phyloP scores from a whole-genome alignment of 2,113 vertebrate species.

The Okapia johnstoni region DNA sequence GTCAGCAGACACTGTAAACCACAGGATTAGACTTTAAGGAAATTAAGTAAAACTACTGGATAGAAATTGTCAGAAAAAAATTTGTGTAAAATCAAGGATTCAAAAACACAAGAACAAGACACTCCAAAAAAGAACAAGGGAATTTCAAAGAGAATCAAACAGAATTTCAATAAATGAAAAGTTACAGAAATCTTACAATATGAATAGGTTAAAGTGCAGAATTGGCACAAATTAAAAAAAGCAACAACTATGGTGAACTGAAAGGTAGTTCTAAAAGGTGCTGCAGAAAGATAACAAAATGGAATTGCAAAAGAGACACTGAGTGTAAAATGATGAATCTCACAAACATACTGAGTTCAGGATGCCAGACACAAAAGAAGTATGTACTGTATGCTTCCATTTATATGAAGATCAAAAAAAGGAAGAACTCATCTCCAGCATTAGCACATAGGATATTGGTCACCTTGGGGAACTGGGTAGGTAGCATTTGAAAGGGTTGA shows the following conservation, averaged over 20 bases:
- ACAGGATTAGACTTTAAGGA: not conserved
- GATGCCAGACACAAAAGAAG: not conserved
- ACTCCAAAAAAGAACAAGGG: not conserved
- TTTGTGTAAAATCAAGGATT: not conserved
- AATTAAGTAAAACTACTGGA: not conserved
- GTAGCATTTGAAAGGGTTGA: not conserved
- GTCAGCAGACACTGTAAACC: not conserved
- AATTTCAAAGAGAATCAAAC: not conserved
- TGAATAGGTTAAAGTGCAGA: not conserved
- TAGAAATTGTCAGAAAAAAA: not conserved
- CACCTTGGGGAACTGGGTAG: not conserved
- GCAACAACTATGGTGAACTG: not conserved
- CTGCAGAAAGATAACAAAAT: not conserved
- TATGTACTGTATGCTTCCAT: not conserved
- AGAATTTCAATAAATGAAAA: slow-evolving; percentile 8
- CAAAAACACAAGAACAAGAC: not conserved
- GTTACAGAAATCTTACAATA: not conserved
- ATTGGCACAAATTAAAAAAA: not conserved
- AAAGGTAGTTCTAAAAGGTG: not conserved
- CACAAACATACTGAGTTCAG: not conserved
- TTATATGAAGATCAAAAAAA: not conserved
- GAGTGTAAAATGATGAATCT: not conserved
- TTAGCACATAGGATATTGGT: not conserved
- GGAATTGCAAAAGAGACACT: not conserved
- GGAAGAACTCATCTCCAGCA: not conserved